These are phyloP conservation scores for Scelioninae gen. 1 DNA, from an alignment of 2,888 invertebrate species.

Conservation along the genomic window DNA sequence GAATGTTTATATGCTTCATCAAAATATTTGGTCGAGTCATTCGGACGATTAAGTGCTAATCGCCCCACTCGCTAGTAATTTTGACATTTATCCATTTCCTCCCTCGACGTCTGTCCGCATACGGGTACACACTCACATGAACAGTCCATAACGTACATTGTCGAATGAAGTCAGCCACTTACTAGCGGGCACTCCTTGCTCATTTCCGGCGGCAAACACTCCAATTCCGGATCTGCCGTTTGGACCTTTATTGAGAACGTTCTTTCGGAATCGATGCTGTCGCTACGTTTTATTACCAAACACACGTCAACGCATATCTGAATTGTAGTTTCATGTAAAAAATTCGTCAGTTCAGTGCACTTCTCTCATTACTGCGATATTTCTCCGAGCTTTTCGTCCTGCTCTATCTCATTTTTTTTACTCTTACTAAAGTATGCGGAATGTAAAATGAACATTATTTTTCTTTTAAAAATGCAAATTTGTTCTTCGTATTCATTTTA, in stretches of 20 bases:
- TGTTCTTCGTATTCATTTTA: too few relatives aligned
- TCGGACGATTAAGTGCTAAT: constrained; percentile 53
- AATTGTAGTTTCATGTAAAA: constrained; percentile 7
- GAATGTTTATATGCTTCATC: constrained; percentile 29
- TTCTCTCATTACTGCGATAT: constrained; percentile 1
- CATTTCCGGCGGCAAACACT: constrained; percentile 81
- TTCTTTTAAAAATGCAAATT: constrained; percentile 11
- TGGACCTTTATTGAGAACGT: constrained; percentile 59
- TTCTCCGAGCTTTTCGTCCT: neutral
- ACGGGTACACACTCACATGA: constrained; percentile 2
- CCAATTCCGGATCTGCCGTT: constrained; percentile 74
- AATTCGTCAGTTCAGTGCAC: neutral
- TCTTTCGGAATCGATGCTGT: too few relatives aligned
- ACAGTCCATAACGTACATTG: constrained; percentile 38
- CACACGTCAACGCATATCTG: neutral
- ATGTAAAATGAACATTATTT: constrained; percentile 13
- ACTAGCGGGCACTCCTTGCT: constrained; percentile 79
- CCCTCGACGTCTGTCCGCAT: constrained; percentile 18
- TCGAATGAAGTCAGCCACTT: constrained; percentile 76
- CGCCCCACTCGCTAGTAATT: constrained; percentile 32
- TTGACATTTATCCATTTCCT: constrained; percentile 66
- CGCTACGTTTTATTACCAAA: constrained; percentile 6
- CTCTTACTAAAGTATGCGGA: constrained; percentile 9
- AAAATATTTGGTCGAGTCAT: constrained; percentile 52
- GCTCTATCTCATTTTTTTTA: too few relatives aligned